phyloP scores from a whole-genome alignment of 2,888 invertebrate species.

The Microchrysa polita region DNA sequence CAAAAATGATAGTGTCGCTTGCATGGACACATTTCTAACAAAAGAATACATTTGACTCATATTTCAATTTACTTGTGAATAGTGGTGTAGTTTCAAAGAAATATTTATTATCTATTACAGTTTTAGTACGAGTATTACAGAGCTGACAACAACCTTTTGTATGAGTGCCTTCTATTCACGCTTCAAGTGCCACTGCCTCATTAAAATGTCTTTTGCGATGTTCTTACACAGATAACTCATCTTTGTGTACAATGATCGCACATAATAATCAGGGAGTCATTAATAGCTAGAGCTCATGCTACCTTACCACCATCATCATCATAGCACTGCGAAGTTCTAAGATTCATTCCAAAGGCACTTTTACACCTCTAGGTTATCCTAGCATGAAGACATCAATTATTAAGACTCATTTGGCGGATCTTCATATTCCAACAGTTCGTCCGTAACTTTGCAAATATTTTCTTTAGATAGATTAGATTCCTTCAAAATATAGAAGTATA shows the following conservation, averaged over 20 bases:
- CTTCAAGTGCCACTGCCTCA: constrained; percentile 41
- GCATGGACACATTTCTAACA: constrained; percentile 14
- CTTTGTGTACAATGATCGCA: constrained; percentile 39
- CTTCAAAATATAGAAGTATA: no score
- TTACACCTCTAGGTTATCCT: constrained; percentile 36
- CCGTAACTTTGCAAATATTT: not conserved
- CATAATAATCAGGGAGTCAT: constrained; percentile 26
- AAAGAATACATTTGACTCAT: constrained; percentile 25
- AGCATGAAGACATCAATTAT: constrained; percentile 36
- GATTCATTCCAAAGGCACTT: constrained; percentile 38
- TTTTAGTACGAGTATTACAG: not conserved
- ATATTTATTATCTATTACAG: constrained; percentile 36
- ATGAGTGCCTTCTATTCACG: constrained; percentile 21
- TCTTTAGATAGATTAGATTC: no score
- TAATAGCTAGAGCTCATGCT: constrained; percentile 30
- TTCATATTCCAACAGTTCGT: not conserved
- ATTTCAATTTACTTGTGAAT: constrained; percentile 35
- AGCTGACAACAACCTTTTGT: constrained; percentile 22
- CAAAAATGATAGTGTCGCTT: constrained; percentile 15
- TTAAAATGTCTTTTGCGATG: constrained; percentile 41
- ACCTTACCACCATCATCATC: no score
- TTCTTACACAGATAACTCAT: constrained; percentile 39
- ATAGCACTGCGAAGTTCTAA: constrained; percentile 31
- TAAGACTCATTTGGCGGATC: constrained; percentile 34
- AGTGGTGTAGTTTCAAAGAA: constrained; percentile 18